Evolutionary conservation across 1,140 invertebrate genomes (phyloP).

Genomic region (Orius insidiosus): DNA sequence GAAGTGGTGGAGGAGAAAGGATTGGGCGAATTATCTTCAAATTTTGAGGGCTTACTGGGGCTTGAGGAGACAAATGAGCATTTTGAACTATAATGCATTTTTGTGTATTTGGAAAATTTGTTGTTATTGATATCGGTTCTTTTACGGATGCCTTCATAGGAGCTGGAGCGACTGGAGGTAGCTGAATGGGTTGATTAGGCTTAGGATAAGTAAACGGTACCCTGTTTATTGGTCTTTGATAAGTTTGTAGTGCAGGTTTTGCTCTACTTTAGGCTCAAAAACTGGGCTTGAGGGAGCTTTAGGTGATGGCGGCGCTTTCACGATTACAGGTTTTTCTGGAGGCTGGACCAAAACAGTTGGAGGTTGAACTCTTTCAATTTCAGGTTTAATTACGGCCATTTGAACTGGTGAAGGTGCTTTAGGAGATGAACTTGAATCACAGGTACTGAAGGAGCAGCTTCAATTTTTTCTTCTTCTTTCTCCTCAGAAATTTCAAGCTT

Average conservation of each 20-base stretch:
- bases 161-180: background rate
- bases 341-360: background rate
- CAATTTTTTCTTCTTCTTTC: background rate
- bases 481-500: background rate
- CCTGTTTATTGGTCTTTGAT: background rate
- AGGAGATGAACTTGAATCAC: background rate
- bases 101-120: background rate
- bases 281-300: too few relatives aligned
- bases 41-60: constrained; percentile 13
- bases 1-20: constrained; percentile 3
- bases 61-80: constrained; percentile 1
- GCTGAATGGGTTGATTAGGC: too few relatives aligned
- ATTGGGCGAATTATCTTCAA: constrained; percentile 10
- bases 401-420: background rate
- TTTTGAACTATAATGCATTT: background rate
- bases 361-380: background rate
- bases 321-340: background rate
- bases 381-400: too few relatives aligned
- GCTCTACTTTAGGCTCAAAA: background rate
- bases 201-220: background rate
- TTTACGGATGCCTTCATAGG: background rate
- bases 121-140: background rate
- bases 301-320: background rate
- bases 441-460: background rate
- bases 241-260: background rate